Base-by-base conservation (phyloP, 1,140 invertebrate genomes). In the Solen grandis region DNA sequence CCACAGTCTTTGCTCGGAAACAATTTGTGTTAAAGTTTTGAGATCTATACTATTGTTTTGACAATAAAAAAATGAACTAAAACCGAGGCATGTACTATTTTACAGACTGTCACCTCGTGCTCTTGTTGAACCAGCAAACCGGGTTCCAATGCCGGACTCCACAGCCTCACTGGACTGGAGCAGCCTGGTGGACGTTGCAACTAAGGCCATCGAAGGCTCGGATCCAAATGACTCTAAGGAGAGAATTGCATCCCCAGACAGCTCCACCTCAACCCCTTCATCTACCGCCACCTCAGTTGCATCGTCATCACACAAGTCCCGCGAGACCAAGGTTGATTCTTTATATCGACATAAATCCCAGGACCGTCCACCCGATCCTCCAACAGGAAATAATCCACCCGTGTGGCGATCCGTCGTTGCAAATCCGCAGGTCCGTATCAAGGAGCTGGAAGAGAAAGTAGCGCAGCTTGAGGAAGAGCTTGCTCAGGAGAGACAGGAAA, bases 181-280 rank as follows among this genome's bases (percentile, higher is more conserved):
- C 10, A 94, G 94, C 89, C 92, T 97, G 19, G 95, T 96, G 5
- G 95, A 96, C 86, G 95, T 95, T 14, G 96, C 96, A 27, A 95
- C 95, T 1, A 93, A 94, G 78, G 95, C 95, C 31, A 95, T 96
- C 92, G 93, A 95, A 84, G 86, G 92, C 90, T 85, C 89, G 82
- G 19, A 38, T 5, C 10, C 35, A 33, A 50, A 76, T 22, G 75
- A 68, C 50, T 16, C 52, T 14, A 77, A 77, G 50, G 75, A 77
- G 14, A 25, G 75, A 66, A 77, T 77, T 29, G 55, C 75, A 41
- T 68, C 62, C 1, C 75, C 75, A n/a, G 75, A 68, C 0, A 68
- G 65, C 33, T 66, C 75, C 16, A 29, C 46, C 16, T 76, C 74
- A 19, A 46, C 41, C 8, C 41, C 41, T 19, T 46, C 41, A 46